Conservation (phyloP, 1,140 invertebrate genomes). For the Oryzaephilus surinamensis region DNA sequence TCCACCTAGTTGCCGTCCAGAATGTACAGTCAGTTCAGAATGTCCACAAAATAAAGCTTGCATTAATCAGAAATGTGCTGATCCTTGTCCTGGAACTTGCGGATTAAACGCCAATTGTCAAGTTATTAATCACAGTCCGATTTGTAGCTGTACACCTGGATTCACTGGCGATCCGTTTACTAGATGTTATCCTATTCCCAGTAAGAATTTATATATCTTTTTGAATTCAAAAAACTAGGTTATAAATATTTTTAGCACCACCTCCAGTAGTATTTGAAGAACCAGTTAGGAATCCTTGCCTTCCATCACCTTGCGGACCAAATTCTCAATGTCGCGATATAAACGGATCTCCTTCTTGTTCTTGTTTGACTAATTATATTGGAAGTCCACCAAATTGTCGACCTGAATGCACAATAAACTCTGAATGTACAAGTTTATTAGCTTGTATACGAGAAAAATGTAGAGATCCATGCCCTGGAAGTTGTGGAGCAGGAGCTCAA, state of each 20-base stretch:
- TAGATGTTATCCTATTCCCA: conserved; percentile 16
- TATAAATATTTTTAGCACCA: conserved; percentile 8
- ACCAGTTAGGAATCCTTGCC: conserved; percentile 51
- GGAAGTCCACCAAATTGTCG: conserved; percentile 60
- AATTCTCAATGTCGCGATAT: conserved; percentile 65
- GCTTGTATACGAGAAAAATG: conserved; percentile 52
- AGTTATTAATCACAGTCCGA: conserved; percentile 49
- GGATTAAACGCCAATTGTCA: conserved; percentile 46
- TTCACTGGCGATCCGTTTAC: conserved; percentile 45
- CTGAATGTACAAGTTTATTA: conserved; percentile 49
- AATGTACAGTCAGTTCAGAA: conserved; percentile 52
- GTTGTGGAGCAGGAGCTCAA: conserved; percentile 50
- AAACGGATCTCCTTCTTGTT: conserved; percentile 51
- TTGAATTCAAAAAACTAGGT: not conserved
- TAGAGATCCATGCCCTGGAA: conserved; percentile 53
- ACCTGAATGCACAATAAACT: conserved; percentile 53
- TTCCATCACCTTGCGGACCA: conserved; percentile 70
- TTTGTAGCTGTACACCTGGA: conserved; percentile 40
- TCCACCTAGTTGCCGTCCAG: conserved; percentile 55
- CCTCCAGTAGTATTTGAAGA: conserved; percentile 40
- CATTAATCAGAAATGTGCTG: conserved; percentile 45
- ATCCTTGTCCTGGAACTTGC: conserved; percentile 49
- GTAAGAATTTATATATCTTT: conserved; percentile 3
- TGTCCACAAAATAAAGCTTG: conserved; percentile 47
- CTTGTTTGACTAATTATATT: conserved; percentile 53